phyloP scores from a whole-genome alignment of 2,888 invertebrate species.

The Tetragonisca angustula region DNA sequence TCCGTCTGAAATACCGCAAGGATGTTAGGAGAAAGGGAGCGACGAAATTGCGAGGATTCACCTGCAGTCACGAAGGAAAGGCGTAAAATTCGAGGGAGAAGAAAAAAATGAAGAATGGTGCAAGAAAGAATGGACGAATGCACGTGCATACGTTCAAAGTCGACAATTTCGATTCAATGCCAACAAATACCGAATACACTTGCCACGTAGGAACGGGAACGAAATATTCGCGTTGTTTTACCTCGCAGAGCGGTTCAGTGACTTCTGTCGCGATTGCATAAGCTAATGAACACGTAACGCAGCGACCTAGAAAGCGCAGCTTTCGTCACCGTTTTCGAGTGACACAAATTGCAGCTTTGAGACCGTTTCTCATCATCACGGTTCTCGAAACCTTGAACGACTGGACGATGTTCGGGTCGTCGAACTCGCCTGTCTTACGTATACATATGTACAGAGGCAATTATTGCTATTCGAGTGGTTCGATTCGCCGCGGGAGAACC shows the following conservation, averaged over 20 bases:
- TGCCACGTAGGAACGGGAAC: not conserved
- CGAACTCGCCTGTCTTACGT: not conserved
- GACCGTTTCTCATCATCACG: not conserved
- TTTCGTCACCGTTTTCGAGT: slow-evolving; percentile 13
- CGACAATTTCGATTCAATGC: not conserved
- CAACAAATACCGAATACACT: not conserved
- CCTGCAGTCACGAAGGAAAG: not conserved
- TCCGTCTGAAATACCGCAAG: slow-evolving; percentile 68
- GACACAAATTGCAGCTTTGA: slow-evolving; percentile 20
- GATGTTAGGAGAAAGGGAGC: slow-evolving; percentile 6
- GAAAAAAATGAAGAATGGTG: not conserved
- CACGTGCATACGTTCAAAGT: not conserved
- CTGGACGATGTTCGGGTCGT: not conserved
- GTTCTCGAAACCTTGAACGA: slow-evolving; percentile 16
- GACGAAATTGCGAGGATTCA: slow-evolving; percentile 44
- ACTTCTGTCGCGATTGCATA: slow-evolving; percentile 8
- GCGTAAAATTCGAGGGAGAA: not conserved
- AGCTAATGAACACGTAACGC: slow-evolving; percentile 17
- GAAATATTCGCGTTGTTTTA: not conserved
- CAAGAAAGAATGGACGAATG: not conserved
- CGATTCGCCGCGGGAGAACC: not conserved
- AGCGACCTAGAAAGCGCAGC: slow-evolving; percentile 7
- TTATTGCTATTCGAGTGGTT: slow-evolving; percentile 3
- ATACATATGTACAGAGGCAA: not conserved
- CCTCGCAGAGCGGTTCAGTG: slow-evolving; percentile 12